Evolutionary conservation across 2,113 vertebrate species (phyloP).

Genomic region (Myrmecobius fasciatus): DNA sequence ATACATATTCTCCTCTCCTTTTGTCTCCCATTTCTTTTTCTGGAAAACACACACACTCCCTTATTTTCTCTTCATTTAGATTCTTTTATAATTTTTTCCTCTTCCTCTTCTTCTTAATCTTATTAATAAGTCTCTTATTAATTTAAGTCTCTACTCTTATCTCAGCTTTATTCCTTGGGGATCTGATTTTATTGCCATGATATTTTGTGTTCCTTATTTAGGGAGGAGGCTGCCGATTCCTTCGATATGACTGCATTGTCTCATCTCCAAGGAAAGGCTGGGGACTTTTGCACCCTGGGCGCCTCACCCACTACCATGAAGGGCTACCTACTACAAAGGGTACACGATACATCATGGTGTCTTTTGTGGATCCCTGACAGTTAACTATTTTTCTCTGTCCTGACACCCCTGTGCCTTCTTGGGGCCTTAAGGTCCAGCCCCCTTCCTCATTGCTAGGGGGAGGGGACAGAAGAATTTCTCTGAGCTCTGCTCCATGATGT

Average conservation of each 20-base stretch:
- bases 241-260: conserved; percentile 89
- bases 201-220: conserved; percentile 36
- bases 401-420: conserved; percentile 61
- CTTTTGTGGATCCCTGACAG: conserved; percentile 91
- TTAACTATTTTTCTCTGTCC: conserved; percentile 38
- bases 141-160: not conserved
- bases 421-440: not conserved
- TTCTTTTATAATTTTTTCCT: not conserved
- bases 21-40: not conserved
- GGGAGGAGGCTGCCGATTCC: conserved; percentile 92
- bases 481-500: not conserved
- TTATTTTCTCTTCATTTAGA: not conserved
- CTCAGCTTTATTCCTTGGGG: not conserved
- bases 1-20: not conserved
- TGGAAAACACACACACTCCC: not conserved
- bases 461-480: not conserved
- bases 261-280: conserved; percentile 91
- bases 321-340: conserved; percentile 90
- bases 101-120: not conserved
- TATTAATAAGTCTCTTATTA: not conserved
- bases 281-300: conserved; percentile 92
- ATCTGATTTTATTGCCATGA: not conserved
- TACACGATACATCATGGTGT: conserved; percentile 94
- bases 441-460: not conserved
- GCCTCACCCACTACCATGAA: conserved; percentile 94